Evolutionary conservation across 1,140 invertebrate genomes (phyloP).

Genomic region (Zaprionus camerounensis): DNA sequence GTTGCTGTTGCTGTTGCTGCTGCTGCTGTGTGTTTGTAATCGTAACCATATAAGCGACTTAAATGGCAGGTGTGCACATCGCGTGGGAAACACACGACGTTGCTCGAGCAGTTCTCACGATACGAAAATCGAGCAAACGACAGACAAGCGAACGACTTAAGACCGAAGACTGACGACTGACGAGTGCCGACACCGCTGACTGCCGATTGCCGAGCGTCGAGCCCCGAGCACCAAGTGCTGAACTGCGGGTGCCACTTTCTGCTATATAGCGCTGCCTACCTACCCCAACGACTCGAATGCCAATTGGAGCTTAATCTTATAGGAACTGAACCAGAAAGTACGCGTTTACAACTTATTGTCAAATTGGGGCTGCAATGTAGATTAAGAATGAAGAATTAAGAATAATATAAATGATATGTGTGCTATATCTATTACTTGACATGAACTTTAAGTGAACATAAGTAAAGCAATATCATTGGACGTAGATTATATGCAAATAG

Average conservation of each 20-base stretch:
- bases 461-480: too few species aligned
- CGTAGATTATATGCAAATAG: too few species aligned
- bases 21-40: constrained; percentile 66
- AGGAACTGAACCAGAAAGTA: constrained; percentile 12
- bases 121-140: constrained; percentile 79
- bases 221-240: constrained; percentile 8
- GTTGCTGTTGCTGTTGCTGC: constrained; percentile 36
- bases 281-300: constrained; percentile 45
- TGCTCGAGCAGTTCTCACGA: constrained; percentile 83
- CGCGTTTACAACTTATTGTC: neutral
- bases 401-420: neutral
- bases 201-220: constrained; percentile 34
- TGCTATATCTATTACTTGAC: neutral
- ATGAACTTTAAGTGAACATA: neutral
- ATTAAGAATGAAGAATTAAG: neutral
- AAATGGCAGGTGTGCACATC: constrained; percentile 84
- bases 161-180: constrained; percentile 40
- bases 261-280: constrained; percentile 10
- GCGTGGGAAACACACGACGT: constrained; percentile 84
- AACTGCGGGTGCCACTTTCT: constrained; percentile 53
- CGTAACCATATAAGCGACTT: constrained; percentile 82
- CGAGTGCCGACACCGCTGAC: constrained; percentile 27
- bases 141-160: constrained; percentile 37
- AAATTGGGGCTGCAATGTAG: neutral
- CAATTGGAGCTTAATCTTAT: constrained; percentile 32